Evolutionary conservation across 2,113 vertebrate species (phyloP).

Genomic region (Macaca nemestrina): DNA sequence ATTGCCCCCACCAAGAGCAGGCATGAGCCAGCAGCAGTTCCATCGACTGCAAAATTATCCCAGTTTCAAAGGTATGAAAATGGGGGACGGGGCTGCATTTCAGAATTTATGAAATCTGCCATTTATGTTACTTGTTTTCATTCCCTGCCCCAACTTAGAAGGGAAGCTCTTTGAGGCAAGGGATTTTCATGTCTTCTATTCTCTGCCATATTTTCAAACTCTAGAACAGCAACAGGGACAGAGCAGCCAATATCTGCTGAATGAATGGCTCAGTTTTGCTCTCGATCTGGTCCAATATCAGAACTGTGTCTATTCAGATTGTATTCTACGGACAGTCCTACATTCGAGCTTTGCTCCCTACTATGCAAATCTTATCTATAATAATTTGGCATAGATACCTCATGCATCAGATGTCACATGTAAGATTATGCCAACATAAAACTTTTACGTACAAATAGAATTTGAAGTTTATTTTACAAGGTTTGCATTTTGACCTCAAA

Average conservation of each 20-base stretch:
- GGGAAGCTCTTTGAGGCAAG: not conserved
- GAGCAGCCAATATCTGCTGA: not conserved
- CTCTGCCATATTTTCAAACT: not conserved
- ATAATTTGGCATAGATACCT: not conserved
- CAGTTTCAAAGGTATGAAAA: not conserved
- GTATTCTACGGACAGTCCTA: not conserved
- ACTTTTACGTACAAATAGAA: too few relatives aligned
- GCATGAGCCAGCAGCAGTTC: not conserved
- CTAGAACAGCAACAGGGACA: not conserved
- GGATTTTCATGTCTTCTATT: not conserved
- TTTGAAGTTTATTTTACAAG: not conserved
- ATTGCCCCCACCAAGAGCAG: not conserved
- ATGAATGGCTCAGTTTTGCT: not conserved
- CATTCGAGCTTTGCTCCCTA: not conserved
- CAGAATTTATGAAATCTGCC: not conserved
- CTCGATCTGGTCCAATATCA: rapidly evolving
- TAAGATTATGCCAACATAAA: not conserved
- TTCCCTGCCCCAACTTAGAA: rapidly evolving
- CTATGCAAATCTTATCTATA: not conserved
- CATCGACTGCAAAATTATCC: rapidly evolving
- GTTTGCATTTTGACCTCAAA: not conserved
- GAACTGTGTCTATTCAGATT: not conserved
- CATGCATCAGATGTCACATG: not conserved
- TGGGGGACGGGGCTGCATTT: not conserved
- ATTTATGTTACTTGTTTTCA: not conserved